Evolutionary conservation across 2,888 invertebrate genomes (phyloP).

Genomic region (Dicyrtomina minuta): DNA sequence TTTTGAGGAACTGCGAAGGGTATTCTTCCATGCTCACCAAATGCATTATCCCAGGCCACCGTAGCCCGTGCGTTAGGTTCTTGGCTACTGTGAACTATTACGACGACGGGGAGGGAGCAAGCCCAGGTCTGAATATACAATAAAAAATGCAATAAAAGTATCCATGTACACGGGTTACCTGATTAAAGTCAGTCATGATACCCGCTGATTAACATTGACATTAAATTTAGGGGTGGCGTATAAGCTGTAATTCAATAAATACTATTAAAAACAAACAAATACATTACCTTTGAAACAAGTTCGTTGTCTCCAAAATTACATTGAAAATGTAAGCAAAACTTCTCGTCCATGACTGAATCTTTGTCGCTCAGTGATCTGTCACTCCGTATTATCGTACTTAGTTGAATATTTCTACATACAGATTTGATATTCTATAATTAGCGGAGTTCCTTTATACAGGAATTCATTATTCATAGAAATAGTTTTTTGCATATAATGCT

Average conservation of each 20-base stretch:
- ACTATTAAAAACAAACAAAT: slow-evolving; percentile 59
- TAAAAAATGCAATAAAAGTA: too few relatives aligned
- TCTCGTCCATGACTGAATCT: slow-evolving; percentile 98
- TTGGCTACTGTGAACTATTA: slow-evolving; percentile 98
- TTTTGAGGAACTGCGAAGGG: slow-evolving; percentile 92
- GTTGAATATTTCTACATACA: too few relatives aligned
- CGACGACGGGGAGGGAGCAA: slow-evolving; percentile 97
- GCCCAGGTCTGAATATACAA: slow-evolving; percentile 67
- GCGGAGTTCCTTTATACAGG: too few relatives aligned
- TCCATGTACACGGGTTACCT: too few relatives aligned
- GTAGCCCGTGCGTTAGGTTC: slow-evolving; percentile 99
- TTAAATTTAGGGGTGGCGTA: too few relatives aligned
- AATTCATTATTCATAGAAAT: too few relatives aligned
- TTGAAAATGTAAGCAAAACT: slow-evolving; percentile 88
- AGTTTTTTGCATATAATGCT: too few relatives aligned
- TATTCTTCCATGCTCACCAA: slow-evolving; percentile 86
- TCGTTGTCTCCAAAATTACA: slow-evolving; percentile 88
- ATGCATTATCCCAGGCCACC: slow-evolving; percentile 99
- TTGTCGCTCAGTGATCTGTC: too few relatives aligned
- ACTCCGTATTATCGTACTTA: not conserved
- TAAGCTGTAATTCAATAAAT: not conserved
- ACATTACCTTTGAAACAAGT: slow-evolving; percentile 68
- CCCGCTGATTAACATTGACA: too few relatives aligned
- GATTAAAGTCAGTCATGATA: too few relatives aligned
- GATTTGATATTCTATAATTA: too few relatives aligned